Conservation (phyloP, 1,140 invertebrate species). For the Drosophila aff. region DNA sequence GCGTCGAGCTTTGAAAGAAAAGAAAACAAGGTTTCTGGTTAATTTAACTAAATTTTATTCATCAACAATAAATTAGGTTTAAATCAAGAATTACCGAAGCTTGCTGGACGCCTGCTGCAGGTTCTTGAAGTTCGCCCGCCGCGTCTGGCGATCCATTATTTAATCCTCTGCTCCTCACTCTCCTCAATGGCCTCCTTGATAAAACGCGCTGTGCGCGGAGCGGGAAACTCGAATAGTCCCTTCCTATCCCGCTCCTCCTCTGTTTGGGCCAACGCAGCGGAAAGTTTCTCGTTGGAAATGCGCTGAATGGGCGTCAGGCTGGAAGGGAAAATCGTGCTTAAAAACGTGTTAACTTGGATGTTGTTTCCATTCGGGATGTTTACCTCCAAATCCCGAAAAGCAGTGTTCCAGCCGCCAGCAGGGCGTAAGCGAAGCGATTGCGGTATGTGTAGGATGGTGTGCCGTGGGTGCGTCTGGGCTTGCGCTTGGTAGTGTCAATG, state of each 20-base stretch:
- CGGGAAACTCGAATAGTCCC: constrained; percentile 60
- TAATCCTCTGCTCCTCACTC: constrained; percentile 54
- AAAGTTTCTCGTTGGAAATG: constrained; percentile 61
- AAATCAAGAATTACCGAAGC: constrained; percentile 52
- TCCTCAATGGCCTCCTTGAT: constrained; percentile 69
- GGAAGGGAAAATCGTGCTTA: not conserved
- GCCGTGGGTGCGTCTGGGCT: constrained; percentile 78
- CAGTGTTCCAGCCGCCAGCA: constrained; percentile 56
- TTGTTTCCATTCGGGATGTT: not conserved
- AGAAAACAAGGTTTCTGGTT: constrained; percentile 24
- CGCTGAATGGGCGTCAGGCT: constrained; percentile 70
- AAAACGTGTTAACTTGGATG: not conserved
- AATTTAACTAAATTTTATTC: constrained; percentile 64
- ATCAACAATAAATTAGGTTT: constrained; percentile 1
- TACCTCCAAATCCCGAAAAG: constrained; percentile 70
- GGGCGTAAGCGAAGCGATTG: constrained; percentile 76
- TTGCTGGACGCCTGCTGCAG: constrained; percentile 53
- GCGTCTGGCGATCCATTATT: constrained; percentile 70
- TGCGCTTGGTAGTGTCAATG: constrained; percentile 71
- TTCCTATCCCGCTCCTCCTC: constrained; percentile 68
- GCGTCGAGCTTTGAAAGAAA: constrained; percentile 47
- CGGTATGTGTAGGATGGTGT: constrained; percentile 76
- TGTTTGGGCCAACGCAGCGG: constrained; percentile 12
- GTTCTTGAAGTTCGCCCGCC: constrained; percentile 74
- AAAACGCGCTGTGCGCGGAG: constrained; percentile 44